These are phyloP conservation scores for Euphysa ruthae DNA, from an alignment of 30 jellyfish, hydroid and myxozoan species.

Conservation along the genomic window DNA sequence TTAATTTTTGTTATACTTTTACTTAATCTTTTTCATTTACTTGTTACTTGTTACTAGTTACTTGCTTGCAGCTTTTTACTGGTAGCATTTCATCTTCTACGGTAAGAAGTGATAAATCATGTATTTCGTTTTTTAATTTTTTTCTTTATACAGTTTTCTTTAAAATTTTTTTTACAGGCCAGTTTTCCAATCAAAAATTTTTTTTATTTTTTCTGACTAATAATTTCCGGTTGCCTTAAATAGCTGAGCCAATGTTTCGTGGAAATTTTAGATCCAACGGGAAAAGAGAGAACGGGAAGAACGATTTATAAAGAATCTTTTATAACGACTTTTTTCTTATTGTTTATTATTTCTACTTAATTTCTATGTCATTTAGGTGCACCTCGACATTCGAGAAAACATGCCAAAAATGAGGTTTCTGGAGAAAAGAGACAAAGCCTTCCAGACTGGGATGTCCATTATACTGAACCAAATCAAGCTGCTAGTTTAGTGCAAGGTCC, in stretches of 20 bases:
- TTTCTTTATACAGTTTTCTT: too few relatives aligned
- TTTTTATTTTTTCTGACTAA: not conserved
- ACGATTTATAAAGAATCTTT: too few relatives aligned
- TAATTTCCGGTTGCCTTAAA: too few relatives aligned
- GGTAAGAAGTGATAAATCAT: not conserved
- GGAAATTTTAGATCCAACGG: too few relatives aligned
- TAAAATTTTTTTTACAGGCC: too few relatives aligned
- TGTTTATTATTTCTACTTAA: not conserved
- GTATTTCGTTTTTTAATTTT: too few relatives aligned
- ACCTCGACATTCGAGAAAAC: conserved; percentile 12
- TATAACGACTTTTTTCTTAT: not conserved
- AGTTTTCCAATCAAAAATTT: too few relatives aligned
- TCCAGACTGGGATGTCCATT: conserved; percentile 28
- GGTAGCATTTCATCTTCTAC: too few relatives aligned
- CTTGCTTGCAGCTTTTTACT: too few relatives aligned
- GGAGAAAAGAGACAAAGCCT: conserved; percentile 30
- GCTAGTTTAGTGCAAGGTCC: conserved; percentile 32
- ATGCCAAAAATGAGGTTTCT: conserved; percentile 4
- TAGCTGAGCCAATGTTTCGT: too few relatives aligned
- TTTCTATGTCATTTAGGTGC: conserved; percentile 10
- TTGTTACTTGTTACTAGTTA: not conserved
- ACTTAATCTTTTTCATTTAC: not conserved
- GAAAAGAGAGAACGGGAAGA: too few relatives aligned
- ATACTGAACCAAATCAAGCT: conserved; percentile 18
- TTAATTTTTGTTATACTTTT: too few relatives aligned